phyloP scores from a whole-genome alignment of 1,140 invertebrate species.

The Plectrocnemia conspersa region DNA sequence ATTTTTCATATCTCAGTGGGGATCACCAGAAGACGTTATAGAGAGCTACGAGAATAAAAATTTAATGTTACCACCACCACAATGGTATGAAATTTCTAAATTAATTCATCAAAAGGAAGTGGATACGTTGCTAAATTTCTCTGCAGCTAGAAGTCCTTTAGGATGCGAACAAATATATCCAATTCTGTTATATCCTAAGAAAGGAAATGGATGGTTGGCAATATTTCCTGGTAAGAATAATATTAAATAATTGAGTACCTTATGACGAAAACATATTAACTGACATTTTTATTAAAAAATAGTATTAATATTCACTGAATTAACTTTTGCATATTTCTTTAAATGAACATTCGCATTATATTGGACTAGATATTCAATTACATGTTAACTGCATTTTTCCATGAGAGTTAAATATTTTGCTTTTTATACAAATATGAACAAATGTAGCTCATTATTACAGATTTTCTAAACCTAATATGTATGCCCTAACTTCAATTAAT shows the following conservation, averaged over 20 bases:
- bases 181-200: slow-evolving; percentile 27
- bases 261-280: neutral
- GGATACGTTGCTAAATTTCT: slow-evolving; percentile 24
- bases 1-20: slow-evolving; percentile 50
- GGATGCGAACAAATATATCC: slow-evolving; percentile 35
- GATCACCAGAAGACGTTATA: slow-evolving; percentile 45
- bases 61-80: slow-evolving; percentile 51
- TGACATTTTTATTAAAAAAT: neutral
- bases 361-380: no score
- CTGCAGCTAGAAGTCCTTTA: slow-evolving; percentile 25
- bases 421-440: no score
- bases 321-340: no score
- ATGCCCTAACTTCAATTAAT: no score
- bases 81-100: slow-evolving; percentile 52
- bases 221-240: slow-evolving; percentile 29
- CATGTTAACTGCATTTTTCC: no score
- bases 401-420: no score
- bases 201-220: slow-evolving; percentile 29
- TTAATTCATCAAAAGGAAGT: slow-evolving; percentile 30
- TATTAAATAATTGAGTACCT: neutral
- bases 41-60: slow-evolving; percentile 37
- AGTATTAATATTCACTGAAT: no score
- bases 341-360: no score
- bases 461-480: no score
- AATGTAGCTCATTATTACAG: no score